phyloP scores from a whole-genome alignment of 2,888 invertebrate genomes.

The Drosophila basisetae region DNA sequence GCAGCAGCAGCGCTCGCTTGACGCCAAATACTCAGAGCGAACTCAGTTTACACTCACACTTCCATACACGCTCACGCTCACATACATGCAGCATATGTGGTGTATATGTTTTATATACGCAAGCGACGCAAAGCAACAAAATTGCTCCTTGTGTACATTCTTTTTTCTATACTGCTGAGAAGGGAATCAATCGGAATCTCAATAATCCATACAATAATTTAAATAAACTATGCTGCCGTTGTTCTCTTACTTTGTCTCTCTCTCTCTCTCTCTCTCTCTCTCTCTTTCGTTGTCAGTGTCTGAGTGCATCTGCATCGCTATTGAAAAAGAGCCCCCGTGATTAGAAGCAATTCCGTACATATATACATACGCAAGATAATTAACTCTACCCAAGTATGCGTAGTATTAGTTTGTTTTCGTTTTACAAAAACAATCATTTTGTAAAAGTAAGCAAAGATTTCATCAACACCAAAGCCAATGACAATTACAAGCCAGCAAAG shows the following conservation, averaged over 20 bases:
- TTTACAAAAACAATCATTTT: conserved; percentile 14
- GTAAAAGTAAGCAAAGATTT: conserved; percentile 26
- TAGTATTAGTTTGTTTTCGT: conserved; percentile 41
- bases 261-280: not conserved
- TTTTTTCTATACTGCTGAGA: not conserved
- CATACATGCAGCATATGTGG: no score
- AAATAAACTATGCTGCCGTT: not conserved
- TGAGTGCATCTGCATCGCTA: not conserved
- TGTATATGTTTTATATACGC: not conserved
- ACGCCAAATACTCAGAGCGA: not conserved
- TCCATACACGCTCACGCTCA: not conserved
- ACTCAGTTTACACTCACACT: not conserved
- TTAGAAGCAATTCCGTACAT: not conserved
- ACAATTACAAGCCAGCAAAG: conserved; percentile 29
- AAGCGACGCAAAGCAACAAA: conserved; percentile 4
- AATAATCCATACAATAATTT: not conserved
- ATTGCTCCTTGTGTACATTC: not conserved
- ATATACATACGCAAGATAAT: conserved; percentile 4
- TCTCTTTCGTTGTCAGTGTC: not conserved
- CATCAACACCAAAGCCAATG: not conserved
- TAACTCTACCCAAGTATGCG: conserved; percentile 3
- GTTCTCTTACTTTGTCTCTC: not conserved
- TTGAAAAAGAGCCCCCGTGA: not conserved
- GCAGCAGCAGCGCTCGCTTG: conserved; percentile 3
- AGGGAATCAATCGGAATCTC: not conserved